Conservation (phyloP, 37 sponge, comb jelly and placozoan genomes). For the Spongilla lacustris region DNA sequence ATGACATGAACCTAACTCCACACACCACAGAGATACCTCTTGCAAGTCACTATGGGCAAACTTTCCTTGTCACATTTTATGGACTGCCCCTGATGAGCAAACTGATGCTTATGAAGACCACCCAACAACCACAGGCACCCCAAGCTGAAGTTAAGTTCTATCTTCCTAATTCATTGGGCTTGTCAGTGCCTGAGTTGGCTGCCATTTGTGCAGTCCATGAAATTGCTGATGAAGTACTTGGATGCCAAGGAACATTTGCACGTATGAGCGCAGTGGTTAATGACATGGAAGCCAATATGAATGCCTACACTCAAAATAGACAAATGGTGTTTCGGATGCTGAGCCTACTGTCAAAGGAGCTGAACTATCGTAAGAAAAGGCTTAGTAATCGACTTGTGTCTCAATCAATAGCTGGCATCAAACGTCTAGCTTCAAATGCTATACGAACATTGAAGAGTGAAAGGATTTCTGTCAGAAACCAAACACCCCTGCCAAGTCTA, state of each 20-base stretch:
- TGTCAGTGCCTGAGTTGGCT: conserved; percentile 47
- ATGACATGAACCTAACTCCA: conserved; percentile 49
- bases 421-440: background rate
- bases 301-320: conserved; percentile 8
- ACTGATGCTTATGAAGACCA: conserved; percentile 21
- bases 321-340: conserved; percentile 22
- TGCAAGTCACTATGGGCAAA: conserved; percentile 80
- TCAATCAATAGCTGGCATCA: conserved; percentile 18
- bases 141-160: conserved; percentile 21
- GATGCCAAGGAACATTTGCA: conserved; percentile 21
- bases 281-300: background rate
- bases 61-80: conserved; percentile 36
- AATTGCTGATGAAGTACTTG: conserved; percentile 62
- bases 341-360: conserved; percentile 35
- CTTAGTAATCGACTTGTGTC: conserved; percentile 34
- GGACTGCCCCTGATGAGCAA: conserved; percentile 54
- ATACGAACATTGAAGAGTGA: conserved; percentile 21
- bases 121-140: background rate
- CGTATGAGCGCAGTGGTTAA: conserved; percentile 36
- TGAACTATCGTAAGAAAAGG: conserved; percentile 48
- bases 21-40: conserved; percentile 65
- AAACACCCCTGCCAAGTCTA: conserved; percentile 24
- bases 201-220: conserved; percentile 55
- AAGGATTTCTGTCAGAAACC: conserved; percentile 30
- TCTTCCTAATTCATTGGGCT: conserved; percentile 52